Evolutionary conservation across 2,888 invertebrate species (phyloP).

Genomic region (Perizoma flavofasciatum): DNA sequence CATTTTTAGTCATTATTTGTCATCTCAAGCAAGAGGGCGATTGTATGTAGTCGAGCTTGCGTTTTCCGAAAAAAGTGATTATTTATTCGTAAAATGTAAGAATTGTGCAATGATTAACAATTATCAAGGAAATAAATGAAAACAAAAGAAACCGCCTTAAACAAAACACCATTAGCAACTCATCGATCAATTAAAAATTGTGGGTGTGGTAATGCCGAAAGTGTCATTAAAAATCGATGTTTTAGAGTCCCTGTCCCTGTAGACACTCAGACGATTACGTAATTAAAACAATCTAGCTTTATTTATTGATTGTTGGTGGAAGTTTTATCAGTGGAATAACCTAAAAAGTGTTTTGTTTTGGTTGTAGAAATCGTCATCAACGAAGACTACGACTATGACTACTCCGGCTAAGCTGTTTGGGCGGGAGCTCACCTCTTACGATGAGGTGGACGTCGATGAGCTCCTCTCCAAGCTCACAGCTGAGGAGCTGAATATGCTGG

Average conservation of each 20-base stretch:
- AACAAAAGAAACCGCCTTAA: not conserved
- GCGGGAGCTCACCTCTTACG: slow-evolving; percentile 94
- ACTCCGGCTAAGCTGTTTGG: slow-evolving; percentile 95
- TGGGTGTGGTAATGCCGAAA: slow-evolving; percentile 74
- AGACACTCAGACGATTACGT: slow-evolving; percentile 57
- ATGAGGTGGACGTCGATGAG: slow-evolving; percentile 98
- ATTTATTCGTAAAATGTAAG: slow-evolving; percentile 48
- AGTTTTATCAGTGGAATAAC: slow-evolving; percentile 19
- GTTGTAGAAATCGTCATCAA: slow-evolving; percentile 93
- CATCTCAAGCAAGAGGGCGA: slow-evolving; percentile 55
- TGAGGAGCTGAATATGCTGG: slow-evolving; percentile 98
- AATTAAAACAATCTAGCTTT: slow-evolving; percentile 22
- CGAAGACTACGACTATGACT: slow-evolving; percentile 95
- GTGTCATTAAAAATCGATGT: slow-evolving; percentile 45
- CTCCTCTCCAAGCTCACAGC: slow-evolving; percentile 95
- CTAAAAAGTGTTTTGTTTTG: slow-evolving; percentile 50
- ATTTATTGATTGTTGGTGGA: not conserved
- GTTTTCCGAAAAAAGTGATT: slow-evolving; percentile 33
- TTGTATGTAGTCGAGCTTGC: slow-evolving; percentile 48
- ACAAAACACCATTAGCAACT: slow-evolving; percentile 20
- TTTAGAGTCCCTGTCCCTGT: slow-evolving; percentile 45
- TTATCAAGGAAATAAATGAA: not conserved
- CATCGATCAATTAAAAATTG: slow-evolving; percentile 53
- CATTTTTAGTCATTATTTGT: slow-evolving; percentile 68
- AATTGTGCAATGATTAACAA: slow-evolving; percentile 19